Base-by-base conservation (phyloP, 2,888 invertebrate genomes). In the Strigamia maritima region DNA sequence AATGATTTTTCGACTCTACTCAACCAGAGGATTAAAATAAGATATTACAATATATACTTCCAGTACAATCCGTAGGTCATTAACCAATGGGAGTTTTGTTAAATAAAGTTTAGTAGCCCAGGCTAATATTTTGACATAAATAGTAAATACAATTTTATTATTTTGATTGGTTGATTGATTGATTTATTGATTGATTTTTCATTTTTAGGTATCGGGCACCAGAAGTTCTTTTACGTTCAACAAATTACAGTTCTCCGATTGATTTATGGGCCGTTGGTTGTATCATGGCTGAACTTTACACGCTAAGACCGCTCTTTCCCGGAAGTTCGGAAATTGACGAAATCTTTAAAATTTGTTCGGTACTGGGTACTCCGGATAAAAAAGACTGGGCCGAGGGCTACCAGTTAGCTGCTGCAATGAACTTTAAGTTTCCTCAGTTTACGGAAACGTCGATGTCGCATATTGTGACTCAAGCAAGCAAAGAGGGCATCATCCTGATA, bases 251-350 rank as follows among this genome's bases (percentile, higher is more conserved):
- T 83, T 96, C 97, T 80, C 96, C 98, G 0, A 97, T 99, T 82
- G 98, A 98, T 87, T 90, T 99, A 82, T 99, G 98, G 98, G 98
- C 98, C 2, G 92, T 98, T 76, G 98, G 97, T 70, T 98, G 98
- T 85, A 99, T 99, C 83, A 94, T 97, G 90, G 94, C 98, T 7
- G 99, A 99, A 87, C 89, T 99, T 79, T 97, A 97, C 86, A 97
- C 97, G 54, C 93, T 95, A 84, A 90, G 97, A 74, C 97, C 98
- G 0, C 88, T 98, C 35, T 98, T 98, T 87, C 98, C 98, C 0
- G 98, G 98, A 3, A 95, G 94, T 84, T 96, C 95, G 81, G 98
- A 98, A 88, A 95, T 98, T 81, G 98, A 98, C 87, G 95, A 98
- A 88, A 90, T 98, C 81, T 97, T 97, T 86, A 96, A 95, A 87